Conservation (phyloP, 2,113 vertebrate species). For the Cottus gobio region DNA sequence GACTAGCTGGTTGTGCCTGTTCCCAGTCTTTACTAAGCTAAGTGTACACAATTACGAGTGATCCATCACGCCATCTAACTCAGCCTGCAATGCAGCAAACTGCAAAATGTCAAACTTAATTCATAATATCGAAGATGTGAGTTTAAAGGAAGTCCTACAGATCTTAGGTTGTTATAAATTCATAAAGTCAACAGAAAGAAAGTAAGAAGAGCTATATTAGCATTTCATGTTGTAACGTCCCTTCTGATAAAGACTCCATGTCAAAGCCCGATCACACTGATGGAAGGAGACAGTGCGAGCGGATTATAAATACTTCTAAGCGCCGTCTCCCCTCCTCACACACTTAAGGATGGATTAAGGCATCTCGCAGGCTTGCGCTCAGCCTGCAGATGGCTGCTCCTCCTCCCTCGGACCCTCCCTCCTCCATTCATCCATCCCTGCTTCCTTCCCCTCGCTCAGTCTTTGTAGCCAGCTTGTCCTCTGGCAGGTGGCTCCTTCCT, state of each 20-base stretch:
- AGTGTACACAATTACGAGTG: background rate
- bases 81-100: background rate
- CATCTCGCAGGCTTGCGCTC: conserved; percentile 52
- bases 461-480: conserved; percentile 24
- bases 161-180: conserved; percentile 31
- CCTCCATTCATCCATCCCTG: conserved; percentile 34
- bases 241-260: conserved; percentile 38
- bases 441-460: conserved; percentile 18
- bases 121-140: conserved; percentile 3
- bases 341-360: conserved; percentile 73
- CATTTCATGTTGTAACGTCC: conserved; percentile 24
- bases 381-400: conserved; percentile 67
- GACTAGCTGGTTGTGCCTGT: background rate
- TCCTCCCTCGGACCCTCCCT: conserved; percentile 49
- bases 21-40: background rate
- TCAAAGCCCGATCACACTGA: conserved; percentile 59
- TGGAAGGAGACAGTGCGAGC: conserved; percentile 56
- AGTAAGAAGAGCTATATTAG: conserved; percentile 30
- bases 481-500: conserved; percentile 52
- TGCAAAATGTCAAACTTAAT: background rate
- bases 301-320: conserved; percentile 72
- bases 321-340: conserved; percentile 52
- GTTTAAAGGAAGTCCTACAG: background rate
- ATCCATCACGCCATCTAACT: background rate
- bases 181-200: conserved; percentile 23